Conservation (phyloP, 2,113 vertebrate species). For the Brienomyrus brachyistius region DNA sequence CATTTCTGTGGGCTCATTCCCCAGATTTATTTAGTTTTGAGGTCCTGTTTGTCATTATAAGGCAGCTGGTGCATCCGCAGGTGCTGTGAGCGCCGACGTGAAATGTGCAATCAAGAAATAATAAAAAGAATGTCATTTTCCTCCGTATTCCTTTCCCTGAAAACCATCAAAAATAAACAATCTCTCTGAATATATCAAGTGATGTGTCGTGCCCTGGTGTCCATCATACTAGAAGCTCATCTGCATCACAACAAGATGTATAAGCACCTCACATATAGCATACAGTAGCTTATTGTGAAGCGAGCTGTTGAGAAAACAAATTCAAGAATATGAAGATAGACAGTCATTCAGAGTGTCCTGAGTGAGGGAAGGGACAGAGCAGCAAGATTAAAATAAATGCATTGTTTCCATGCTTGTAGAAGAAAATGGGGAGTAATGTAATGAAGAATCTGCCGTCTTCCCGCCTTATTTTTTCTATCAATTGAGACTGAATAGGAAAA, state of each 20-base stretch:
- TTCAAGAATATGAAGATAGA: slow-evolving; percentile 27
- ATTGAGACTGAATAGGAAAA: background rate
- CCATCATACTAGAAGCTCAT: slow-evolving; percentile 27
- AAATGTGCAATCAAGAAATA: slow-evolving; percentile 55
- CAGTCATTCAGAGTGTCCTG: slow-evolving; percentile 18
- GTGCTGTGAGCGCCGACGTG: slow-evolving; percentile 35
- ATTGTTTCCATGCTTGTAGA: slow-evolving; percentile 18
- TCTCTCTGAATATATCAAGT: slow-evolving; percentile 48
- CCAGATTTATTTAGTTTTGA: slow-evolving; percentile 1
- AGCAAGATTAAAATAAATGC: slow-evolving; percentile 23
- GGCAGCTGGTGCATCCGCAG: slow-evolving; percentile 33
- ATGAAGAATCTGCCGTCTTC: background rate
- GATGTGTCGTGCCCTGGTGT: slow-evolving; percentile 34
- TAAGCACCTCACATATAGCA: slow-evolving; percentile 26
- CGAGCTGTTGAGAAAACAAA: slow-evolving; percentile 31
- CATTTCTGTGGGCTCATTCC: background rate
- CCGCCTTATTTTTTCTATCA: slow-evolving; percentile 7
- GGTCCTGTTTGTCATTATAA: slow-evolving; percentile 26
- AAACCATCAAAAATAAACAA: slow-evolving; percentile 43
- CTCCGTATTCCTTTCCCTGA: slow-evolving; percentile 30
- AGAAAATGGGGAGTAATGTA: slow-evolving; percentile 23
- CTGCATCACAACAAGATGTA: slow-evolving; percentile 25
- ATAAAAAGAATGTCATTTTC: slow-evolving; percentile 43
- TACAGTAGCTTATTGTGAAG: slow-evolving; percentile 27
- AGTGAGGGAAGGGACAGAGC: slow-evolving; percentile 11